Evolutionary conservation across 2,797 vertebrate species (phyloP), one percentile per base, ranked within the genome.

Genomic region (Philypnodon macrostomus): DNA sequence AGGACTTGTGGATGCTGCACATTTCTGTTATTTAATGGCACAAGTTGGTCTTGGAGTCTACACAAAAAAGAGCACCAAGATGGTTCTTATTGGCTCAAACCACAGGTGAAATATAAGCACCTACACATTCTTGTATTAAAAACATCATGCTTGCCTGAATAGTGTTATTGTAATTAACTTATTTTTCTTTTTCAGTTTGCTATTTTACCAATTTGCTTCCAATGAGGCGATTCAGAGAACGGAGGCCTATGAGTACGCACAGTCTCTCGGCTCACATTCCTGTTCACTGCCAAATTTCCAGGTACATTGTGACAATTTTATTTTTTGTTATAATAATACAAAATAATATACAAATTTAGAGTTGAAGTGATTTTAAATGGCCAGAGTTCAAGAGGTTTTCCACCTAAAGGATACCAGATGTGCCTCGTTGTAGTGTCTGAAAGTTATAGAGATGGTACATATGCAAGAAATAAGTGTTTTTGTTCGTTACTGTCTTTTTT

Each of bases 11-110:
- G 97, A 98, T 15, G 96, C 94, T 0, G 94, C 96, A 1, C 97
- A 99, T 61, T 98, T 99, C 72, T 99, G 97, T 85, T 99, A 99
- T 80, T 77, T 98, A 66, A 97, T 98, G 95, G 96, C 96, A 58
- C 95, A 96, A 70, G 91, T 93, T 18, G 94, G 91, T 11, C 88
- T 98, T 53, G 96, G 96, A 3, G 87, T 98, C 53, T 98, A 90
- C 58, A 94, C 94, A 1, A 95, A 93, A 88, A 99, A 98, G 74
- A 92, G 92, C 35, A 90, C 95, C 13, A 99, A 99, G 62, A 90
- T 98, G 53, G 96, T 98, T 54, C 81, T 98, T 24, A 90, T 99
- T 10, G 93, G 97, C 54, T 91, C 95, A 16, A 97, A 95, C 79
- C 95, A 98, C 85, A 97, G 94, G 97, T 99, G 35, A 84, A 10